Percentiles rank a stretch among this genome's conserved stretches.
phyloP scores from a whole-genome alignment of 2,888 invertebrate species.

The Caenorhabditis uteleia region DNA sequence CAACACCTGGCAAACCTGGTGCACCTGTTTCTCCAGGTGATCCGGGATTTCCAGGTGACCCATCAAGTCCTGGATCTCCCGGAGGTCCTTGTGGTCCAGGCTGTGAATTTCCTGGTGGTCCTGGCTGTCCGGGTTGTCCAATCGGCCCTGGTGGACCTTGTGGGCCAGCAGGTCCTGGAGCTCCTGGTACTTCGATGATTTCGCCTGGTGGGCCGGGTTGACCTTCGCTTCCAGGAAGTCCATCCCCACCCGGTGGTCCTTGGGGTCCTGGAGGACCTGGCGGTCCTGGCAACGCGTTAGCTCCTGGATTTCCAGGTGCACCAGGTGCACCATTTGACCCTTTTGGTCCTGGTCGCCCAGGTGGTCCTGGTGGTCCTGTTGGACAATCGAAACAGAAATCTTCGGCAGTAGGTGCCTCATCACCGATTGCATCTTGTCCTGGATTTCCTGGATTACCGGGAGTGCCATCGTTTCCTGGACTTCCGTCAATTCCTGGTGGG shows the following conservation, averaged over 20 bases:
- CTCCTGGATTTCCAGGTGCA: constrained; percentile 41
- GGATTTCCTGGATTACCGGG: constrained; percentile 46
- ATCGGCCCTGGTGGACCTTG: constrained; percentile 44
- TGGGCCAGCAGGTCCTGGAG: constrained; percentile 51
- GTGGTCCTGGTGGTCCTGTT: constrained; percentile 50
- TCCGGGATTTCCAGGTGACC: constrained; percentile 45
- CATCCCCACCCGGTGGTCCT: constrained; percentile 53
- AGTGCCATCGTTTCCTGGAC: constrained; percentile 42
- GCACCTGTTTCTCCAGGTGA: constrained; percentile 42
- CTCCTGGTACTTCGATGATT: constrained; percentile 36
- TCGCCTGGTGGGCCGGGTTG: constrained; percentile 44
- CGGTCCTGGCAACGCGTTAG: constrained; percentile 49
- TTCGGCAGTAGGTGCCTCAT: constrained; percentile 34
- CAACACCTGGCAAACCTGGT: constrained; percentile 40
- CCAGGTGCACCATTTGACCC: constrained; percentile 57
- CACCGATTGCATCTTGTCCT: constrained; percentile 41
- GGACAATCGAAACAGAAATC: constrained; percentile 48
- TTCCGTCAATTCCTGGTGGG: constrained; percentile 39
- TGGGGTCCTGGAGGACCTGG: constrained; percentile 53
- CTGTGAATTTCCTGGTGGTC: constrained; percentile 36
- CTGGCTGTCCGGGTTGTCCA: constrained; percentile 43
- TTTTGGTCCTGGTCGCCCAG: constrained; percentile 44
- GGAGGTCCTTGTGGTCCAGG: constrained; percentile 51
- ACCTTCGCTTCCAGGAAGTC: constrained; percentile 51
- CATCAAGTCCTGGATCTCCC: constrained; percentile 41